Evolutionary conservation across 2,113 vertebrate genomes (phyloP).

Genomic region (Zosterops hypoxanthus): DNA sequence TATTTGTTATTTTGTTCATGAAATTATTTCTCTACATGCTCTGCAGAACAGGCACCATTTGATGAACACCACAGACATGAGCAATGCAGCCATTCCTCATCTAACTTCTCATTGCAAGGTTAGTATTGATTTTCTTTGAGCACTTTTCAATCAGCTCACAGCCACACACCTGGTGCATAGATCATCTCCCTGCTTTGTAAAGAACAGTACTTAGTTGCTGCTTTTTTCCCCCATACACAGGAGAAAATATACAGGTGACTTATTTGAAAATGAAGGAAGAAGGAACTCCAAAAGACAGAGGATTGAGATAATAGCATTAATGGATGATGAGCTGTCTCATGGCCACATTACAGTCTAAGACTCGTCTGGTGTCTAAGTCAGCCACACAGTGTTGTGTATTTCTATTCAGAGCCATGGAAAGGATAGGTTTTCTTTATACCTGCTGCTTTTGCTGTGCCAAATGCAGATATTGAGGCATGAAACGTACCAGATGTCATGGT

Average conservation of each 20-base stretch:
- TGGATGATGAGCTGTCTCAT: background rate
- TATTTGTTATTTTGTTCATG: background rate
- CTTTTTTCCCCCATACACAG: background rate
- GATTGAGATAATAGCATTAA: background rate
- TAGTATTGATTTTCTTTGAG: constrained; percentile 14
- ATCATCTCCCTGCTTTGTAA: background rate
- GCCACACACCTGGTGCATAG: background rate
- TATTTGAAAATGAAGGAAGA: background rate
- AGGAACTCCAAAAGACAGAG: background rate
- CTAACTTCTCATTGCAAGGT: background rate
- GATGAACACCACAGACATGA: background rate
- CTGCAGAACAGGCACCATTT: background rate
- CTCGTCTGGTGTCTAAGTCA: background rate
- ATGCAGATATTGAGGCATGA: background rate
- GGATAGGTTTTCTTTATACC: background rate
- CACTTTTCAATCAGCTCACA: background rate
- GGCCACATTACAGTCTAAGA: background rate
- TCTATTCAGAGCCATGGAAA: background rate
- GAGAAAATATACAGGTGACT: background rate
- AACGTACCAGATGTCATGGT: accelerated
- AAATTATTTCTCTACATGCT: background rate
- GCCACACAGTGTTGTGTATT: background rate
- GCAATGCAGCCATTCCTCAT: background rate
- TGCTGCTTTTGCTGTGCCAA: background rate
- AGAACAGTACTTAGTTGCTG: background rate